Evolutionary conservation across 2,113 vertebrate species (phyloP).

Genomic region (Marcusenius ussheri): DNA sequence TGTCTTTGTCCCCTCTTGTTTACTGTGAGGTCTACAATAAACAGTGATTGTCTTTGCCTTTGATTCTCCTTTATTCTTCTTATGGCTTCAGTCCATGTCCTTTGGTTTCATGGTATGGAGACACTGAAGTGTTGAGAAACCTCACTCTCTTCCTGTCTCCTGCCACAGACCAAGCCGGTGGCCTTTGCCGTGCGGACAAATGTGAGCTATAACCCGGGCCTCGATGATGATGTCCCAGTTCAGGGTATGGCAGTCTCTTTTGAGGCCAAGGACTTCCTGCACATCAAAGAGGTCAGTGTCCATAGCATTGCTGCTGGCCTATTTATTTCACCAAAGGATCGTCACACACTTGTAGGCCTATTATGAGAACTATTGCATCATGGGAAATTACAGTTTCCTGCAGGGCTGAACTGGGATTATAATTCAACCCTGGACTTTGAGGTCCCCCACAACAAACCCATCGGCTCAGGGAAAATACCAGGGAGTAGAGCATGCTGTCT

Average conservation of each 20-base stretch:
- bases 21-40: not conserved
- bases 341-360: not conserved
- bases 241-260: constrained; percentile 96
- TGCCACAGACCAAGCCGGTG: constrained; percentile 83
- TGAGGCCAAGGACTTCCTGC: constrained; percentile 93
- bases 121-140: not conserved
- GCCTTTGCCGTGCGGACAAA: constrained; percentile 94
- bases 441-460: not conserved
- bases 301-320: not conserved
- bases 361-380: not conserved
- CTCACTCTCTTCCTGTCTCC: not conserved
- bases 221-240: constrained; percentile 83
- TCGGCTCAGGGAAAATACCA: not conserved
- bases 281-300: constrained; percentile 89
- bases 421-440: not conserved
- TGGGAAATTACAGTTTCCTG: not conserved
- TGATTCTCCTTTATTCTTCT: not conserved
- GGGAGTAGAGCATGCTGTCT: not conserved
- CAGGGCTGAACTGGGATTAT: not conserved
- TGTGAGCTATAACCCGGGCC: constrained; percentile 87
- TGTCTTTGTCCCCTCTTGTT: not conserved
- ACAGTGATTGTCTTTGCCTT: not conserved
- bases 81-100: not conserved
- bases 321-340: not conserved
- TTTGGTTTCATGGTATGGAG: not conserved